These are phyloP conservation scores for Hydrotaea cyrtoneurina DNA, from an alignment of 2,888 invertebrate genomes.

Conservation along the genomic window DNA sequence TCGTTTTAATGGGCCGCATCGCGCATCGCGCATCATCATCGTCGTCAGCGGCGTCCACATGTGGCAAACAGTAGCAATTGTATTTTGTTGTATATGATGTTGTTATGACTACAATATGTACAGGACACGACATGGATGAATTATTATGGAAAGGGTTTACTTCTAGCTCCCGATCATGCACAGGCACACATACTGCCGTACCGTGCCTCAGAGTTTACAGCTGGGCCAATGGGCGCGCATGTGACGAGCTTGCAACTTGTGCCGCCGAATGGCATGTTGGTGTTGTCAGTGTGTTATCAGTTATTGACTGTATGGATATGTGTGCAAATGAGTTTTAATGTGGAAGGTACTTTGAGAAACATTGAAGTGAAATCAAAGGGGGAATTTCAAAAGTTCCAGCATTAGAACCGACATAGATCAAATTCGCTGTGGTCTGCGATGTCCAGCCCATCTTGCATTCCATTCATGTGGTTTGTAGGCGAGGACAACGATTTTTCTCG, in stretches of 20 bases:
- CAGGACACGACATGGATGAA: slow-evolving; percentile 75
- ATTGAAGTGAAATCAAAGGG: too few species aligned
- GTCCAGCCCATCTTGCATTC: too few species aligned
- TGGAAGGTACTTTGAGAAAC: too few species aligned
- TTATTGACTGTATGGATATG: too few species aligned
- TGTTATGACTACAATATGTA: slow-evolving; percentile 68
- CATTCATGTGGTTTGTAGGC: too few species aligned
- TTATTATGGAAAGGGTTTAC: slow-evolving; percentile 62
- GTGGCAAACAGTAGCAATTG: slow-evolving; percentile 79
- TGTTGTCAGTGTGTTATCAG: neutral
- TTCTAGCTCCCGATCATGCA: neutral
- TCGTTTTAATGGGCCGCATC: slow-evolving; percentile 51
- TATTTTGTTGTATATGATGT: slow-evolving; percentile 73
- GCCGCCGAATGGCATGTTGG: neutral
- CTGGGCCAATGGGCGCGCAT: neutral
- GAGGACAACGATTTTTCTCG: too few species aligned
- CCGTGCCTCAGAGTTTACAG: neutral
- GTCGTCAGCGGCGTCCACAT: slow-evolving; percentile 55
- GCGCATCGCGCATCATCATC: neutral
- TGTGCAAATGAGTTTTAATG: too few species aligned
- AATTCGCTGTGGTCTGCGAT: too few species aligned
- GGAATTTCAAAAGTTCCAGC: too few species aligned
- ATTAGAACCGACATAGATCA: too few species aligned
- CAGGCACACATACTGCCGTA: neutral
- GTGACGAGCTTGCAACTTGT: neutral